Evolutionary conservation across 1,140 invertebrate species (phyloP), one percentile per base, ranked within the genome.

Genomic region (Drosophila bifasciata): DNA sequence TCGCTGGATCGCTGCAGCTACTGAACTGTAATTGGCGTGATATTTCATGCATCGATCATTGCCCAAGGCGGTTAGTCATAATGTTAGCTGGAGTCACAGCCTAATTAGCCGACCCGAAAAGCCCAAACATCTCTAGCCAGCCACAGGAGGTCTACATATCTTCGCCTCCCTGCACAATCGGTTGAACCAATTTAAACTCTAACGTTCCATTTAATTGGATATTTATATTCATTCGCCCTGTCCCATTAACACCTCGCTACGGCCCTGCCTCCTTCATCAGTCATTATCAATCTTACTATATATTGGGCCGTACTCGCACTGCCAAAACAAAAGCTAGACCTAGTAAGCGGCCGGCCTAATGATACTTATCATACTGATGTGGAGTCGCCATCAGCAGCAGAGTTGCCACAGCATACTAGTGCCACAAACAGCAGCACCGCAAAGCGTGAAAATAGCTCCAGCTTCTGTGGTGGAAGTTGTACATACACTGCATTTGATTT

Each of bases 321-420:
- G 43, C 21, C 32, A 57, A 57, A 49, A 75, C 55, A 43, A 62
- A 53, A 60, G 59, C 43, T 5, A 41, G 36, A 16, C 25, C 52
- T 9, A n/a, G n/a, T n/a, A 56, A 61, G 44, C 62, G 51, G 61
- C 45, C 66, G 43, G 64, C 1, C 44, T 67, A 67, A 75, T 85
- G 77, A 85, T 85, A 81, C 81, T 86, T 75, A 86, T 86, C 81
- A 86, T n/a, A 86, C 17, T 61, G n/a, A n/a, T 32, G 9, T 23
- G 51, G 21, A 59, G 79, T 83, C 32, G 23, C 25, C 67, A 46
- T 57, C 21, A 52, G 28, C 55, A 39, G n/a, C n/a, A n/a, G n/a
- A n/a, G n/a, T n/a, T n/a, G n/a, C n/a, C n/a, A n/a, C n/a, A n/a
- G n/a, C n/a, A n/a, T n/a, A n/a, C n/a, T 32, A 52, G 11, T 5